These are phyloP conservation scores for Phoxinus phoxinus DNA, from an alignment of 2,113 vertebrate species.

Conservation along the genomic window DNA sequence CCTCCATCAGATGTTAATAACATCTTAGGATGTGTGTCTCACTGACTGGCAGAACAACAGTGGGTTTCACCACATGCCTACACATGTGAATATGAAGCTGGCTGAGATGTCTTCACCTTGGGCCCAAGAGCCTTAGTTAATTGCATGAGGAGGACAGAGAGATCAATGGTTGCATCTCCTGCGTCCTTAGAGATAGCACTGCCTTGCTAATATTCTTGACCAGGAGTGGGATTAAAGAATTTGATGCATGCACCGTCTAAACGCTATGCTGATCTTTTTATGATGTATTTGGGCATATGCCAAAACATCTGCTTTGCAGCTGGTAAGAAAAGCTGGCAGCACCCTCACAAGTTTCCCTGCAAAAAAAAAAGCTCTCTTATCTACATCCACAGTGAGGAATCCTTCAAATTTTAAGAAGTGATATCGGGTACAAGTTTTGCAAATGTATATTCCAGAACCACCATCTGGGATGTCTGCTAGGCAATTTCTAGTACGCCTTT, in stretches of 20 bases:
- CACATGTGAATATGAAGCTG: conserved; percentile 34
- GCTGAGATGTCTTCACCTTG: conserved; percentile 35
- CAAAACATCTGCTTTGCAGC: conserved; percentile 51
- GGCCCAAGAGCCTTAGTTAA: conserved; percentile 2
- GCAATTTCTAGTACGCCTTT: background rate
- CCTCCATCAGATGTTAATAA: conserved; percentile 47
- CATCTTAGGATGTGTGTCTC: conserved; percentile 28
- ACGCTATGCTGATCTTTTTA: conserved; percentile 23
- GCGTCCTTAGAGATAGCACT: conserved; percentile 10
- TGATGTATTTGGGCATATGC: conserved; percentile 37
- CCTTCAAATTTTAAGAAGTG: conserved; percentile 3
- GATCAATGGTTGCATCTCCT: conserved; percentile 49
- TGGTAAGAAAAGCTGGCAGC: conserved; percentile 44
- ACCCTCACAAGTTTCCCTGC: conserved; percentile 1
- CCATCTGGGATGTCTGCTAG: conserved; percentile 1
- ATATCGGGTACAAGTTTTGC: conserved; percentile 28
- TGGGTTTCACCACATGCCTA: conserved; percentile 28
- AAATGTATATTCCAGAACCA: conserved; percentile 2
- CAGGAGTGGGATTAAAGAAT: background rate
- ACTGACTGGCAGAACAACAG: conserved; percentile 52
- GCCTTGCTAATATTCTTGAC: conserved; percentile 28
- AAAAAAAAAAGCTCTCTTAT: conserved; percentile 25
- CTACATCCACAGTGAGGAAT: conserved; percentile 1
- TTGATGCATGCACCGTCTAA: background rate
- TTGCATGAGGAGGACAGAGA: conserved; percentile 32